Evolutionary conservation across 2,797 vertebrate species (phyloP).

Genomic region (Peromyscus eremicus): DNA sequence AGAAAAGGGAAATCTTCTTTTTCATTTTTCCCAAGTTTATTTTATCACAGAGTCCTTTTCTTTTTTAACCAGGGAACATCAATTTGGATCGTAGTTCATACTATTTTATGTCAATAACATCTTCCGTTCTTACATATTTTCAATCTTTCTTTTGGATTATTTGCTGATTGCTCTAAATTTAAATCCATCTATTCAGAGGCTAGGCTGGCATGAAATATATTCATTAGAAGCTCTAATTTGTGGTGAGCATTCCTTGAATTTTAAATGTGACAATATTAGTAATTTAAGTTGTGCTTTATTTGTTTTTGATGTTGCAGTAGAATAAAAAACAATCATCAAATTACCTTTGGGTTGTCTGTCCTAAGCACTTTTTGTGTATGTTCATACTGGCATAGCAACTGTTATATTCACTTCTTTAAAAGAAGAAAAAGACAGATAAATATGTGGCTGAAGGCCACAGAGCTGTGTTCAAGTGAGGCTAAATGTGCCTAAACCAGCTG

Average conservation of each 20-base stretch:
- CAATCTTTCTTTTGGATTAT: not conserved
- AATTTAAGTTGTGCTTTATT: not conserved
- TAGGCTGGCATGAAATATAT: not conserved
- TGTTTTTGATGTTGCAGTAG: not conserved
- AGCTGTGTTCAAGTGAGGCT: not conserved
- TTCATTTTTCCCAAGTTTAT: not conserved
- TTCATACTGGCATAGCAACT: not conserved
- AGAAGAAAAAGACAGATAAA: not conserved
- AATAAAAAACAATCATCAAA: conserved; percentile 13
- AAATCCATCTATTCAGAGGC: not conserved
- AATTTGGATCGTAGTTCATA: not conserved
- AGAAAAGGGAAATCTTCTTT: not conserved
- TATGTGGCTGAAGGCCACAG: not conserved
- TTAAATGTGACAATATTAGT: not conserved
- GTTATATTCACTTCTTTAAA: not conserved
- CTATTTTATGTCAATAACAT: not conserved
- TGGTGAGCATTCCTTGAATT: not conserved
- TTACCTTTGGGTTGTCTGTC: not conserved
- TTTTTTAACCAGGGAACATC: not conserved
- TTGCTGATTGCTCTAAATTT: not conserved
- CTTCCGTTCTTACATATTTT: not conserved
- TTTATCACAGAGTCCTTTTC: not conserved
- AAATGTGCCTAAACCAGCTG: not conserved
- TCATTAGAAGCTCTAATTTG: conserved; percentile 6
- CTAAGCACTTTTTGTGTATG: not conserved